These are phyloP conservation scores for Drosophila gunungcola DNA, from an alignment of 1,140 invertebrate genomes.

Conservation along the genomic window DNA sequence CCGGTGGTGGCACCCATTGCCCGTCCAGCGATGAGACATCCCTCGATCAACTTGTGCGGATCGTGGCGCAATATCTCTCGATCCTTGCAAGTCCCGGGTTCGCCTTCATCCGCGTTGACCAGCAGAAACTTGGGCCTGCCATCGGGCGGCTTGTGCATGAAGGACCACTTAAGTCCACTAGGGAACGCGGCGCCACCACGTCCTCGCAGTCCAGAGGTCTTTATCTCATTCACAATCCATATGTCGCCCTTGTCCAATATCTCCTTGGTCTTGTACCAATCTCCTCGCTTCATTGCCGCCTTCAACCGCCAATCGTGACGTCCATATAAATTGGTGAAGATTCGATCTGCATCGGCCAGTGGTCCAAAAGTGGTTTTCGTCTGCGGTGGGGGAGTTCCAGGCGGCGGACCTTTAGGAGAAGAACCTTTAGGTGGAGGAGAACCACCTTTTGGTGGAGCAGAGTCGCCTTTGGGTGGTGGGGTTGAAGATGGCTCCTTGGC, in stretches of 20 bases:
- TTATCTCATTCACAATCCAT: constrained; percentile 88
- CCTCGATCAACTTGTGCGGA: constrained; percentile 91
- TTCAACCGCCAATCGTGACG: constrained; percentile 72
- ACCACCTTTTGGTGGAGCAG: not conserved
- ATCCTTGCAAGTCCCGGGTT: constrained; percentile 93
- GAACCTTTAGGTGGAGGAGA: constrained; percentile 5
- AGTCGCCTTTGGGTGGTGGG: not conserved
- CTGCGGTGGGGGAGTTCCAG: constrained; percentile 64
- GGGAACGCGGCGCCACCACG: constrained; percentile 92
- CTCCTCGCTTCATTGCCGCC: constrained; percentile 67
- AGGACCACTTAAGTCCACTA: constrained; percentile 92
- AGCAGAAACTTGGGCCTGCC: constrained; percentile 91
- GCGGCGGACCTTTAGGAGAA: constrained; percentile 41
- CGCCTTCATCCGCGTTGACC: constrained; percentile 92
- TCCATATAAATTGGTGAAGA: constrained; percentile 74
- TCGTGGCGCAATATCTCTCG: constrained; percentile 92
- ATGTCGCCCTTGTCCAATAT: constrained; percentile 55
- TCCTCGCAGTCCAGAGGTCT: constrained; percentile 89
- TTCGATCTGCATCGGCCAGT: constrained; percentile 63
- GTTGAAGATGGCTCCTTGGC: not conserved
- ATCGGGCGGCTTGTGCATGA: constrained; percentile 87
- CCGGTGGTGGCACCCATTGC: constrained; percentile 91
- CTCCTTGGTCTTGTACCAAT: constrained; percentile 76
- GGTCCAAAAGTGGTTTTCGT: constrained; percentile 71
- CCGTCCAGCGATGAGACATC: constrained; percentile 89